Percentiles rank a stretch among this genome's conserved stretches.
These are phyloP conservation scores for Cataglyphis livida DNA, from an alignment of 2,888 invertebrate species.

Conservation along the genomic window DNA sequence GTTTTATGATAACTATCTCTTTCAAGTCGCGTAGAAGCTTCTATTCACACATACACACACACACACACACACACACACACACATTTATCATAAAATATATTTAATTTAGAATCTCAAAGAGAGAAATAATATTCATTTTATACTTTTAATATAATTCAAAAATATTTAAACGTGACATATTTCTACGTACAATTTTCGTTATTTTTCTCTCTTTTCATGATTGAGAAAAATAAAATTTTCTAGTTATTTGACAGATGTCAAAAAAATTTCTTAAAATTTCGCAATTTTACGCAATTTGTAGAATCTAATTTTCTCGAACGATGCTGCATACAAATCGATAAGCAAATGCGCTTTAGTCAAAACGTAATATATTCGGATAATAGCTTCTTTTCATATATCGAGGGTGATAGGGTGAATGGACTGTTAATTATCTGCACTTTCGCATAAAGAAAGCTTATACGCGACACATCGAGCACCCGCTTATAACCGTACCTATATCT, in stretches of 20 bases:
- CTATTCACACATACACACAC: too few species aligned
- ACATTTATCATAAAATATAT: neutral
- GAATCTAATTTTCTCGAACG: neutral
- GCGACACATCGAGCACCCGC: conserved; percentile 17
- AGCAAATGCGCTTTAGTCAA: neutral
- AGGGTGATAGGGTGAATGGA: neutral
- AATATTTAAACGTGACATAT: neutral
- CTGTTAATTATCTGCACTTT: conserved; percentile 16
- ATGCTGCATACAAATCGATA: neutral
- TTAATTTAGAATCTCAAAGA: neutral
- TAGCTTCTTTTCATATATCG: neutral
- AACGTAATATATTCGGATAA: neutral
- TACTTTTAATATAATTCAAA: neutral
- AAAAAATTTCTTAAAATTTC: neutral
- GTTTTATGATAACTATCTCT: neutral
- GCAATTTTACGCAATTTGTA: neutral
- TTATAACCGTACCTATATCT: conserved; percentile 21
- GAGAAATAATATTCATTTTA: neutral
- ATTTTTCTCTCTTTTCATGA: neutral
- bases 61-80: too few species aligned
- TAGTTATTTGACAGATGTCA: neutral
- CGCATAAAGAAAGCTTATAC: conserved; percentile 17
- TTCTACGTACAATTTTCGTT: neutral
- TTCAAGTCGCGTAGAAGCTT: neutral
- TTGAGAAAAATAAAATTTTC: neutral